These are phyloP conservation scores for Bacillus rossius DNA, from an alignment of 1,140 invertebrate genomes.

Conservation along the genomic window DNA sequence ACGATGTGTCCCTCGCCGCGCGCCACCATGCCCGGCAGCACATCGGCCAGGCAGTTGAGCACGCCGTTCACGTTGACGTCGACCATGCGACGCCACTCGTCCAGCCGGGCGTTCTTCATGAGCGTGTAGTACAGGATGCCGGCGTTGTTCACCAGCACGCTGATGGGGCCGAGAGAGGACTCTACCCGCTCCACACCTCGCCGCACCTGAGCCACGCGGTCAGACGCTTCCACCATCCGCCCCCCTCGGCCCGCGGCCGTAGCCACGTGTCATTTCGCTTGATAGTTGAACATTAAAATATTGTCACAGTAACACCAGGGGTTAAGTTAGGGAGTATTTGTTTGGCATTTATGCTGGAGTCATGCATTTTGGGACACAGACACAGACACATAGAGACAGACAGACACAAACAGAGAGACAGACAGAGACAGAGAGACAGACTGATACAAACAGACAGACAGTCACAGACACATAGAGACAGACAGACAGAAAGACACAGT, in stretches of 20 bases:
- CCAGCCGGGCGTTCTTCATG: slow-evolving; percentile 22
- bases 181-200: slow-evolving; percentile 18
- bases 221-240: no score
- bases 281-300: no score
- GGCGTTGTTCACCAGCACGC: slow-evolving; percentile 29
- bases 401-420: background rate
- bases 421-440: background rate
- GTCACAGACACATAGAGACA: no score
- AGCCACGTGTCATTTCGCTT: no score
- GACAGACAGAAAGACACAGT: no score
- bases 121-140: slow-evolving; percentile 29
- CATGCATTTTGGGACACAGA: no score
- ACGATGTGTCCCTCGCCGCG: slow-evolving; percentile 25
- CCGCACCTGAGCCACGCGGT: no score
- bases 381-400: background rate
- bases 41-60: slow-evolving; percentile 25
- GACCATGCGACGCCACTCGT: slow-evolving; percentile 28
- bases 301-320: no score
- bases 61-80: slow-evolving; percentile 26
- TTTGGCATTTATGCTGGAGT: no score
- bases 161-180: slow-evolving; percentile 22
- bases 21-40: slow-evolving; percentile 23
- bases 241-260: no score
- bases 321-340: no score
- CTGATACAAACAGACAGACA: no score